Base-by-base conservation (phyloP, 2,113 vertebrate genomes). In the Peromyscus leucopus region DNA sequence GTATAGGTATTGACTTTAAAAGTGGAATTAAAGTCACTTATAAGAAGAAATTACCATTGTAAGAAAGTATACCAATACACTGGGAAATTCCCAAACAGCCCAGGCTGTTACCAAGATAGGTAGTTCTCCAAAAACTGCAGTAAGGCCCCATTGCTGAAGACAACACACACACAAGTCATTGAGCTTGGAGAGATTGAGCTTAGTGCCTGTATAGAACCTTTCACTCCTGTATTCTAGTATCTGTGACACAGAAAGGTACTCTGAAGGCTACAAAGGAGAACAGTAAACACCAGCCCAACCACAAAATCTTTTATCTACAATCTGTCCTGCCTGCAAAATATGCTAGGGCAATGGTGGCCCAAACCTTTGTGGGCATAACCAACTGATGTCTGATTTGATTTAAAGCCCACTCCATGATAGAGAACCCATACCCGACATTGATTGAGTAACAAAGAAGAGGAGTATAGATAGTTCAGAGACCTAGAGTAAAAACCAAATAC, bases 21-120 rank as follows among this genome's bases (percentile, higher is more conserved):
- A 31, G 13, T 79, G 17, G 17, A 94, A 92, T 93, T 95, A 46
- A 95, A 93, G 31, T 89, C 3, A 91, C 75, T 96, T 75, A 28
- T 80, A 80, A 84, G 59, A 48, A 7, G 36, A 96, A 92, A 42
- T 79, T 42, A 87, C 4, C 57, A 82, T 69, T 36, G 8, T 80
- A 91, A 78, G 39, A 48, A 95, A 74, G 83, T 90, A 11, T 36
- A 71, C 36, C 10, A 65, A 65, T 74, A 42, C 19, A 31, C 17
- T 31, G 24, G 59, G 39, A 85, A 84, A 17, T 36, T 11, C 80
- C 57, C 22, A 63, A 84, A 42, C 13, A 63, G 61, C 7, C 4
- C 7, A 84, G 21, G 1, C 39, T 46, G 24, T 63, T 42, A 61
- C 7, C n/a, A 63, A 17, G 13, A 31, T 65, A 63, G 4, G 3